Evolutionary conservation across 2,797 vertebrate genomes (phyloP).

Genomic region (Carcharodon carcharias): DNA sequence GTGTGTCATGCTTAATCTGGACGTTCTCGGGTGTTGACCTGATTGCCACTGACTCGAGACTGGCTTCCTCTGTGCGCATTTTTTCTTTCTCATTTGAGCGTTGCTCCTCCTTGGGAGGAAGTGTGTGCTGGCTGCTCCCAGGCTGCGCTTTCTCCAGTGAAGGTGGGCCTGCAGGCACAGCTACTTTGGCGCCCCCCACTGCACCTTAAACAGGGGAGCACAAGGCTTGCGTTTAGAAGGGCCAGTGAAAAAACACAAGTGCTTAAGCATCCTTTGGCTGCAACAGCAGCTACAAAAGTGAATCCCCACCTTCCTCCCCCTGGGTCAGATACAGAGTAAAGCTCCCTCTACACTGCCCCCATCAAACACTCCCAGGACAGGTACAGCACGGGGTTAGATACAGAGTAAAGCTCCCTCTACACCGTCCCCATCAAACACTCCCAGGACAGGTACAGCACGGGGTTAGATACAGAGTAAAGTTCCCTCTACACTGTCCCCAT

Average conservation of each 20-base stretch:
- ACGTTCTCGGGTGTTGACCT: constrained; percentile 74
- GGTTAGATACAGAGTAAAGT: not conserved
- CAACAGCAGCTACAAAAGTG: not conserved
- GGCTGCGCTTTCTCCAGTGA: constrained; percentile 82
- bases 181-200: constrained; percentile 99
- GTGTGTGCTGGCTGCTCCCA: constrained; percentile 78
- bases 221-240: constrained; percentile 78
- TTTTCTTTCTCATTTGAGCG: constrained; percentile 80
- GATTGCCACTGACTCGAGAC: constrained; percentile 70
- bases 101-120: constrained; percentile 81
- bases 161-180: constrained; percentile 82
- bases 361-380: no score
- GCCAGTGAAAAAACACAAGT: not conserved
- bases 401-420: not conserved
- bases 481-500: no score
- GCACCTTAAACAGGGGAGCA: constrained; percentile 98
- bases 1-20: constrained; percentile 75
- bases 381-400: not conserved
- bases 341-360: not conserved
- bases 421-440: no score
- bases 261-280: not conserved
- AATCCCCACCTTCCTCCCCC: not conserved
- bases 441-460: no score
- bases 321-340: not conserved
- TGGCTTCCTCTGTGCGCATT: constrained; percentile 64